Evolutionary conservation across 1,140 invertebrate species (phyloP), one percentile per base, ranked within the genome.

Genomic region (Thaumetopoea pityocampa): DNA sequence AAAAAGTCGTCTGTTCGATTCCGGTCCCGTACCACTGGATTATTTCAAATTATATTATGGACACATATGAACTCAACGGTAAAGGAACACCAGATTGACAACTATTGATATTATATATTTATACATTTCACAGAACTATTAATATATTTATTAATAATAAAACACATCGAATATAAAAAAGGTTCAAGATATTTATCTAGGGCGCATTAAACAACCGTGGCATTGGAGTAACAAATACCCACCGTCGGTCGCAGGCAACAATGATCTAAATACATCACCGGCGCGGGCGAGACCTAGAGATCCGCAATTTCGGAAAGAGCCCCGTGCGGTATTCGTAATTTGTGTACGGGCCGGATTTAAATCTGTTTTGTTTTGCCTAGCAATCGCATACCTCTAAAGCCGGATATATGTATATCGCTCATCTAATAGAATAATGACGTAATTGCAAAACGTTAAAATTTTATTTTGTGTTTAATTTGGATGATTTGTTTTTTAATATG

Each of bases 211-310:
- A 64, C 56, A 60, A 46, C 45, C 48, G 56, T 36, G 51, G 42
- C 47, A 54, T 52, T 57, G 56, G 51, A 60, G 54, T 65, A 65
- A 65, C 50, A 60, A 60, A 64, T 60, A 45, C 45, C 50, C 48
- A 53, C 45, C 44, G 51, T 47, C 53, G 56, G 52, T n/a, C n/a
- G n/a, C n/a, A 52, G 49, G 34, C 56, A 51, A 64, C 60, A 64
- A 64, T 56, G 35, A 49, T 45, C 43, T 10, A 41, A 49, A 63
- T 59, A 63, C 59, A 63, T 59, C 55, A 59, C 52, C 12, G 19
- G n/a, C n/a, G n/a, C n/a, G n/a, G 37, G 34, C 28, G 38, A 41
- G 43, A 29, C 33, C 35, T 45, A 23, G 51, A 44, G 43, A 29
- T 42, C 44, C 48, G 37, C 51, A 52, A 60, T 54, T 52, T 59